Evolutionary conservation across 1,140 invertebrate species (phyloP), one percentile per base, ranked within the genome.

Genomic region (Drosophila trapezifrons): DNA sequence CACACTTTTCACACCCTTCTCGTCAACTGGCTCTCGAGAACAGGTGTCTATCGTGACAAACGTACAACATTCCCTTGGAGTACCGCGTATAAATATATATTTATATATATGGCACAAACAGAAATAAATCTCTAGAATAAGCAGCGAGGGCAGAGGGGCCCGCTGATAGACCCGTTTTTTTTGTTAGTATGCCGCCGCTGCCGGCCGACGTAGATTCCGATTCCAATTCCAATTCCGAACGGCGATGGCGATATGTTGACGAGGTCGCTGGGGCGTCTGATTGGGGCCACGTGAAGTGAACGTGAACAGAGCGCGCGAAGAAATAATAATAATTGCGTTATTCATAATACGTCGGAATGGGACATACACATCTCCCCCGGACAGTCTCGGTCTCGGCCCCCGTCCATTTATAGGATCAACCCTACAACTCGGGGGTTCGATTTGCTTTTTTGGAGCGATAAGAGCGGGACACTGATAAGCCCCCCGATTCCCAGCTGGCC

Each of bases 251-350:
- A 45, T 58, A 45, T 46, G 72, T 67, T 56, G 76, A 59, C 80
- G 80, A 82, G 80, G 80, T 84, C 80, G 80, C 47, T 76, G 79
- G 60, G 76, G 74, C 79, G 60, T 38, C 78, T 76, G 77, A 80
- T 78, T 67, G 73, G 62, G 69, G 60, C 75, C 82, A 86, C 82
- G 82, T 86, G 82, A 86, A 87, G 57, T 62, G 75, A 86, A 87
- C 82, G 82, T 86, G 82, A 86, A 87, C 82, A 84, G 22, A 37
- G 70, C 20, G 18, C 49, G 57, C 54, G 29, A 60, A 76, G 54
- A 67, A 54, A 74, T 59, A 59, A 65, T 49, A 73, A 72, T 73
- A 75, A 67, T 51, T 67, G 72, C 73, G 73, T 55, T 76, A 76
- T 76, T 76, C 72, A 76, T 76, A 76, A 76, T 40, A 17, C 63